Percentiles rank a stretch among this genome's conserved stretches.
These are phyloP conservation scores for Gambusia yucatana DNA, from an alignment of 2,797 vertebrate species.

Conservation along the genomic window DNA sequence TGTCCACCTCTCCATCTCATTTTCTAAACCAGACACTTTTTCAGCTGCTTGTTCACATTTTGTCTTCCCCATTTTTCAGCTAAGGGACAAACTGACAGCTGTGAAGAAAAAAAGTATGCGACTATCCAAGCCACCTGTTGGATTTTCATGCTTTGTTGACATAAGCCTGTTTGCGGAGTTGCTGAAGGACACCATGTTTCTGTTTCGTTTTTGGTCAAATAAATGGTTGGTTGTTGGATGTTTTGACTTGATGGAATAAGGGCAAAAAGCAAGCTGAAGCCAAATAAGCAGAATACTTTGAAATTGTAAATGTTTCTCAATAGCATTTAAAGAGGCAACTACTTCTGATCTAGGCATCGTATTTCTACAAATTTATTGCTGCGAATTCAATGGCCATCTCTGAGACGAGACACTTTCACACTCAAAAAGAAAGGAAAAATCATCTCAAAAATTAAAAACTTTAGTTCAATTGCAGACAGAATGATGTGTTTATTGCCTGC, in stretches of 20 bases:
- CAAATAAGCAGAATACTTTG: conserved; percentile 20
- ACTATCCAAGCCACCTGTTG: conserved; percentile 17
- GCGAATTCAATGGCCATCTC: conserved; percentile 5
- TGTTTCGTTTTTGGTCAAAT: background rate
- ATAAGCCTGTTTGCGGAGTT: conserved; percentile 3
- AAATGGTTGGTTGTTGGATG: background rate
- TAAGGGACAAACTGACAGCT: conserved; percentile 1
- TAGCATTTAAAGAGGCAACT: conserved; percentile 5
- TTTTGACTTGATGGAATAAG: conserved; percentile 8
- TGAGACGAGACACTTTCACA: background rate
- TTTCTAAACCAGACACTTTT: conserved; percentile 3
- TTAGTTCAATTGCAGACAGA: background rate
- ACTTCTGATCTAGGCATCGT: conserved; percentile 13
- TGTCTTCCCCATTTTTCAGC: conserved; percentile 6
- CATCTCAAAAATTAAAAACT: background rate
- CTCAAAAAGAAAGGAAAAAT: background rate
- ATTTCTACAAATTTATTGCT: background rate
- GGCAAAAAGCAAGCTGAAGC: background rate
- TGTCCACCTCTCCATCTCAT: background rate
- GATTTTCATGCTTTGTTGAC: conserved; percentile 7
- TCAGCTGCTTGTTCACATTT: conserved; percentile 31
- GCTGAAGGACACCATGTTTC: background rate
- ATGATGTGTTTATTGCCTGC: background rate
- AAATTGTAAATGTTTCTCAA: background rate
- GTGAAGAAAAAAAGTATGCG: conserved; percentile 2